Percentiles rank a stretch among this genome's conserved stretches.
These are phyloP conservation scores for Anseranas semipalmata DNA, from an alignment of 2,113 vertebrate species.

Conservation along the genomic window DNA sequence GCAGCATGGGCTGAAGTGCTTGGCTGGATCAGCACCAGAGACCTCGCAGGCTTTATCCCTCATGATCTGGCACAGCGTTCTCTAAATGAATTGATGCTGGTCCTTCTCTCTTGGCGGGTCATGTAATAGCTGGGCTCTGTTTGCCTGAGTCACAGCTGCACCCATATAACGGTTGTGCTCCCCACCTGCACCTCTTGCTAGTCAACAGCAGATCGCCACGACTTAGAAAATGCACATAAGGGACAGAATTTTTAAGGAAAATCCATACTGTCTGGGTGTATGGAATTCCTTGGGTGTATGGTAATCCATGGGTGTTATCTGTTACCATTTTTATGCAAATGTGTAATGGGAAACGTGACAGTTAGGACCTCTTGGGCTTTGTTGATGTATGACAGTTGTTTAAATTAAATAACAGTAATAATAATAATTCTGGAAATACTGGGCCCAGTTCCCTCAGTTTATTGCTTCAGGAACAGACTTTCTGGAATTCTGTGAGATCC, in stretches of 20 bases:
- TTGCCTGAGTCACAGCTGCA: neutral
- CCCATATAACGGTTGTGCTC: neutral
- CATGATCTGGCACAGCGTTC: neutral
- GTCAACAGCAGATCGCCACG: neutral
- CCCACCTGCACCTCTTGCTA: neutral
- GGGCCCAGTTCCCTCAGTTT: neutral
- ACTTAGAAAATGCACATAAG: neutral
- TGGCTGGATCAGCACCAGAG: neutral
- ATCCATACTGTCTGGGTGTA: neutral
- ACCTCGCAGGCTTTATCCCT: neutral
- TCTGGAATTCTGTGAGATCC: neutral
- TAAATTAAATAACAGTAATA: neutral
- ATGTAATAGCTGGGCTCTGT: neutral
- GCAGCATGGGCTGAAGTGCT: neutral
- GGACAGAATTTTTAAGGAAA: neutral
- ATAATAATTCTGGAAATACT: neutral
- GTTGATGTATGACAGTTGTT: neutral
- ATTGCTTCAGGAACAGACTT: neutral
- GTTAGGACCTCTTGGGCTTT: neutral
- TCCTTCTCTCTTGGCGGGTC: too few relatives aligned
- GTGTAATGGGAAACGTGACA: neutral
- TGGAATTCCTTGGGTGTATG: neutral
- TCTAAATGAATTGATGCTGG: neutral
- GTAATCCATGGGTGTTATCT: neutral
- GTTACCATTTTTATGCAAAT: neutral